Percentiles rank a stretch among this genome's conserved stretches.
These are phyloP conservation scores for Lanius ludovicianus DNA, from an alignment of 2,113 vertebrate genomes.

Conservation along the genomic window DNA sequence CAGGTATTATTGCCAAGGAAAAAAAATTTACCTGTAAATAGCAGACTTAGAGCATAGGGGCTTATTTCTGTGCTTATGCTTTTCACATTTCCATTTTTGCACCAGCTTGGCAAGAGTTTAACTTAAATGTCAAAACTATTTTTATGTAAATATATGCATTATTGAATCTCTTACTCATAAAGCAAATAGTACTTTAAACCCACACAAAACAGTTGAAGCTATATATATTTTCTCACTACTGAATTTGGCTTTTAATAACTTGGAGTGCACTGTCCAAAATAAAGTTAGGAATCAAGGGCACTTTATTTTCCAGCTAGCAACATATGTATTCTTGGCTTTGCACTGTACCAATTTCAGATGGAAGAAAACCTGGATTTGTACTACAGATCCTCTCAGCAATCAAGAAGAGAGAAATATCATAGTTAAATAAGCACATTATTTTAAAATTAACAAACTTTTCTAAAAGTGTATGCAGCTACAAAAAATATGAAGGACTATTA, in stretches of 20 bases:
- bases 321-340: conserved; percentile 32
- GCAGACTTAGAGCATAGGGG: neutral
- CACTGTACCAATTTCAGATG: neutral
- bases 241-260: conserved; percentile 60
- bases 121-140: conserved; percentile 58
- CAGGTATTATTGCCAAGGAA: conserved; percentile 43
- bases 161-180: conserved; percentile 63
- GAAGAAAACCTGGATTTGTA: conserved; percentile 25
- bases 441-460: neutral
- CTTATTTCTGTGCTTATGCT: conserved; percentile 37
- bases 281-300: conserved; percentile 62
- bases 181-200: conserved; percentile 60
- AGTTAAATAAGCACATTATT: neutral
- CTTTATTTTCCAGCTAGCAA: conserved; percentile 60
- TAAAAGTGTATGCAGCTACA: neutral
- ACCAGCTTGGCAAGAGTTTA: conserved; percentile 39
- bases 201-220: conserved; percentile 51
- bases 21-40: conserved; percentile 45
- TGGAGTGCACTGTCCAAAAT: conserved; percentile 57
- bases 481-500: neutral
- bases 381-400: neutral
- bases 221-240: conserved; percentile 67
- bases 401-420: neutral
- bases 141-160: conserved; percentile 68
- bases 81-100: conserved; percentile 59